Conservation (phyloP, 2,797 vertebrate species). For the Mastacembelus armatus region DNA sequence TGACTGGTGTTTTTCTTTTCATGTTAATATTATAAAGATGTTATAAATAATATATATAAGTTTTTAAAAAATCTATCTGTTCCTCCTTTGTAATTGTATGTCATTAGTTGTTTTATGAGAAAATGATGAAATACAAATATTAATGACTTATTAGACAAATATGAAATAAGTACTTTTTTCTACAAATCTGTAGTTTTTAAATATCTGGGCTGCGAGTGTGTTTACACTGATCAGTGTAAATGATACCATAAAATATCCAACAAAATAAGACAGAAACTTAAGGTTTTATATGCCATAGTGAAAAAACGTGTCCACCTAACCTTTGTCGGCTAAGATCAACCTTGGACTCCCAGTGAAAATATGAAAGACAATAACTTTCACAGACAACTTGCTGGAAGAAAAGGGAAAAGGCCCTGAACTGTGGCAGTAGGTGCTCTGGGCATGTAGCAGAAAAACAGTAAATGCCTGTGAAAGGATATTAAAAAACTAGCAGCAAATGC, state of each 20-base stretch:
- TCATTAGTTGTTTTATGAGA: too few species aligned
- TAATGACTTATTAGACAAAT: neutral
- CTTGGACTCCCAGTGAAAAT: slow-evolving; percentile 1
- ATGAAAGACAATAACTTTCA: slow-evolving; percentile 33
- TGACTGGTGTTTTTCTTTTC: too few species aligned
- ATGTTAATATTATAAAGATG: too few species aligned
- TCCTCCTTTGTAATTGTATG: too few species aligned
- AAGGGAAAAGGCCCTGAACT: neutral
- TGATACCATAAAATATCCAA: neutral
- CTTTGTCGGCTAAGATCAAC: slow-evolving; percentile 16
- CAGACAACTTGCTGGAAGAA: slow-evolving; percentile 2
- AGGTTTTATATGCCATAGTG: neutral
- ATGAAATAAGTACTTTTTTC: slow-evolving; percentile 5
- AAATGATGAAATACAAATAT: slow-evolving; percentile 5
- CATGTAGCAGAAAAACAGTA: slow-evolving; percentile 11
- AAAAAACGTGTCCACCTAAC: neutral
- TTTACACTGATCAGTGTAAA: too few species aligned
- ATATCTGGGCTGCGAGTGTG: too few species aligned
- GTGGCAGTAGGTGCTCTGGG: neutral
- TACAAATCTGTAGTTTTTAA: too few species aligned
- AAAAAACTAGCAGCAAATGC: slow-evolving; percentile 24
- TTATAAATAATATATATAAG: too few species aligned
- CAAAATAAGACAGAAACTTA: neutral
- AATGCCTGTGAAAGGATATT: slow-evolving; percentile 18
- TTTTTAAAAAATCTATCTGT: too few species aligned